Conservation (phyloP, 2,888 invertebrate species). For the Copidosoma aretas region DNA sequence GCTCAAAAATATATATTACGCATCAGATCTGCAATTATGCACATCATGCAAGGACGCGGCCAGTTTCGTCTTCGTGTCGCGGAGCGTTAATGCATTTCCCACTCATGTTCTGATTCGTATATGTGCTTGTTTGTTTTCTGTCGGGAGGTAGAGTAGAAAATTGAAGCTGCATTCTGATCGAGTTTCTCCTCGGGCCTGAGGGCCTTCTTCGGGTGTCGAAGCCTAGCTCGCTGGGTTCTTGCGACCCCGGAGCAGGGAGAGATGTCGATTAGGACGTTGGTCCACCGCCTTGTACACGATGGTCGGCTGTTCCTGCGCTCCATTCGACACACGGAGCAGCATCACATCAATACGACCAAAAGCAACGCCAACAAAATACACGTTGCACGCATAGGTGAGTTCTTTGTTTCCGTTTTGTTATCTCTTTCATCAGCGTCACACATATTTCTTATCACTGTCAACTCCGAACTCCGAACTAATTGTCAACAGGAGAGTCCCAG, state of each 20-base stretch:
- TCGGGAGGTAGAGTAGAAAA: background rate
- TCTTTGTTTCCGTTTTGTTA: background rate
- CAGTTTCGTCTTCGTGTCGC: background rate
- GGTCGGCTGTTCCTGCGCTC: slow-evolving; percentile 56
- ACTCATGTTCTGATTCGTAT: no score
- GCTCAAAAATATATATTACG: no score
- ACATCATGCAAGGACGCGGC: no score
- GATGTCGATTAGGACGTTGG: slow-evolving; percentile 57
- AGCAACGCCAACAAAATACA: slow-evolving; percentile 58
- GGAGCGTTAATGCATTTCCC: background rate
- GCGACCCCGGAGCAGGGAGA: slow-evolving; percentile 53
- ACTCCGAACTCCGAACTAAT: no score
- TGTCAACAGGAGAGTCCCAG: slow-evolving; percentile 55
- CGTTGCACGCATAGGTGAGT: slow-evolving; percentile 59
- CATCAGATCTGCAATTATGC: no score
- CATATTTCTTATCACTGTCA: no score
- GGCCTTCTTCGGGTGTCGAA: slow-evolving; percentile 33
- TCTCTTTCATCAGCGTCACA: no score
- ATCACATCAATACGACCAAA: slow-evolving; percentile 46
- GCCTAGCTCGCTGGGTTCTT: slow-evolving; percentile 54
- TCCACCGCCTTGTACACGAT: slow-evolving; percentile 57
- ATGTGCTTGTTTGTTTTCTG: background rate
- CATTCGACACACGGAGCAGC: slow-evolving; percentile 47
- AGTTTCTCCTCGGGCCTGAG: slow-evolving; percentile 25
- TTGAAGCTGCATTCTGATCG: background rate